Evolutionary conservation across 2,888 invertebrate genomes (phyloP).

Genomic region (Bellardia bayeri): DNA sequence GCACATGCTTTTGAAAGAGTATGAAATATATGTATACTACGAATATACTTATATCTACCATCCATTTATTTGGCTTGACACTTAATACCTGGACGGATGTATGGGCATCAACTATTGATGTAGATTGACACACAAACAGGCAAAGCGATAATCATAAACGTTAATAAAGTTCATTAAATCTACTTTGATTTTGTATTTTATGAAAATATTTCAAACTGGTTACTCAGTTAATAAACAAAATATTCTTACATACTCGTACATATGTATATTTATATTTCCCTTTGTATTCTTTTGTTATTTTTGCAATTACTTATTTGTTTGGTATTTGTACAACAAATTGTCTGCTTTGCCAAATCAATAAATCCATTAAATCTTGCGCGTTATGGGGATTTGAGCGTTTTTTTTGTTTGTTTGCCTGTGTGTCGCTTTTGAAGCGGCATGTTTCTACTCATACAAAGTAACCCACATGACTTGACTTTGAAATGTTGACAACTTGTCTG

Average conservation of each 20-base stretch:
- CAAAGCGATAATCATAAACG: constrained; percentile 40
- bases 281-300: not conserved
- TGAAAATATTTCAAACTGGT: not conserved
- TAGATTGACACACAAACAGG: constrained; percentile 46
- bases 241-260: not conserved
- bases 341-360: constrained; percentile 42
- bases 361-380: constrained; percentile 57
- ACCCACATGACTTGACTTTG: constrained; percentile 68
- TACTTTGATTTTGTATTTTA: not conserved
- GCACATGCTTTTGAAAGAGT: not conserved
- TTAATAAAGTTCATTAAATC: constrained; percentile 53
- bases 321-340: constrained; percentile 17
- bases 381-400: constrained; percentile 12
- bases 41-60: not conserved
- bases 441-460: constrained; percentile 51
- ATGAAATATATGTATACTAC: not conserved
- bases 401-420: not conserved
- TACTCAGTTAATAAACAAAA: not conserved
- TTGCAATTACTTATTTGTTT: constrained; percentile 25
- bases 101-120: constrained; percentile 39
- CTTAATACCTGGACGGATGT: constrained; percentile 56
- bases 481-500: constrained; percentile 73
- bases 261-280: not conserved
- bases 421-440: constrained; percentile 13
- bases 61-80: constrained; percentile 26